A percentile compares a stretch with the other conserved stretches of the same genome.
Evolutionary conservation across 2,113 vertebrate genomes (phyloP).

Genomic region (Zeus faber): DNA sequence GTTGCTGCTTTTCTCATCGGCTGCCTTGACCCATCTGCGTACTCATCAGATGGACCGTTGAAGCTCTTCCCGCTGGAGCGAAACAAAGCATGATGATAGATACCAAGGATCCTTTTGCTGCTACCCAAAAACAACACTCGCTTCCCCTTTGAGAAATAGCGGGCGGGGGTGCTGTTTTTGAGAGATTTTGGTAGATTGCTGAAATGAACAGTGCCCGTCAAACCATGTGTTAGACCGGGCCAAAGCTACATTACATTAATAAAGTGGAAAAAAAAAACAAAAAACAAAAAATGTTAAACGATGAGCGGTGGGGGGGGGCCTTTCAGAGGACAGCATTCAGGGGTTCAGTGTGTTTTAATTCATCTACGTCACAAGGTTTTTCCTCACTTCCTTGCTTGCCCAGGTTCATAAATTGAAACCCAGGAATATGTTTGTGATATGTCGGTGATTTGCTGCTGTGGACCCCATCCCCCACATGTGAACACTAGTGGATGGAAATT

Average conservation of each 20-base stretch:
- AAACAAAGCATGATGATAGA: constrained; percentile 19
- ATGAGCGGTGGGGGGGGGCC: neutral
- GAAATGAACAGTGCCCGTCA: constrained; percentile 10
- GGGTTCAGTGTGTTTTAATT: constrained; percentile 9
- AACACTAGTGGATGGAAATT: constrained; percentile 22
- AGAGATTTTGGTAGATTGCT: neutral
- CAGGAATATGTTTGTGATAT: constrained; percentile 25
- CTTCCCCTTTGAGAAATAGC: constrained; percentile 1
- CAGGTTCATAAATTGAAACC: constrained; percentile 19
- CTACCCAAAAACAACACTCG: constrained; percentile 24
- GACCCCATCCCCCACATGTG: neutral
- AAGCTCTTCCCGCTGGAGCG: constrained; percentile 20
- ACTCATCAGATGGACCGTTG: constrained; percentile 49
- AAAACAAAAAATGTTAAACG: no score
- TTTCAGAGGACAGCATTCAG: constrained; percentile 27
- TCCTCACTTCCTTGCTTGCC: constrained; percentile 12
- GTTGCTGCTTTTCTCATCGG: constrained; percentile 57
- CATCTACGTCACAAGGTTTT: constrained; percentile 10
- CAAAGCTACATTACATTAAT: constrained; percentile 1
- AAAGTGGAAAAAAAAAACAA: constrained; percentile 5
- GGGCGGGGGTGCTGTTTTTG: no score
- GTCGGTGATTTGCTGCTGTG: no score
- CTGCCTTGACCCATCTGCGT: constrained; percentile 53
- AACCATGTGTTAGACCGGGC: neutral
- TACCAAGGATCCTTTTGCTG: constrained; percentile 16